Percentiles rank a stretch among this genome's conserved stretches.
Conservation (phyloP, 2,113 vertebrate species). For the Ceyx margarethae region DNA sequence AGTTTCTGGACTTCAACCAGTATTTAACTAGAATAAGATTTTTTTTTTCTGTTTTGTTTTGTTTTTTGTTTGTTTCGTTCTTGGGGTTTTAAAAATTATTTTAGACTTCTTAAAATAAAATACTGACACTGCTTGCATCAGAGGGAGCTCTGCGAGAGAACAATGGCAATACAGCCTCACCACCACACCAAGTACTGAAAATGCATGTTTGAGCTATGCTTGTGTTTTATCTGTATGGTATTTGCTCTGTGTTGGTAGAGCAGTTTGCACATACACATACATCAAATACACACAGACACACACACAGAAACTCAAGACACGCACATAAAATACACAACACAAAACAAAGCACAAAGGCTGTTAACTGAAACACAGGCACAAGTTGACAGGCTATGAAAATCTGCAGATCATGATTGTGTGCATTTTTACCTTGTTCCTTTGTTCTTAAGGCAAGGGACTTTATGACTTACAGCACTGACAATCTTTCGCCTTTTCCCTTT, state of each 20-base stretch:
- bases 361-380: constrained; percentile 25
- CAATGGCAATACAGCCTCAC: constrained; percentile 18
- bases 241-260: neutral
- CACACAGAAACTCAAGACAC: neutral
- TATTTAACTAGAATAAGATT: constrained; percentile 15
- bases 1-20: constrained; percentile 45
- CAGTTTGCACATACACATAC: neutral
- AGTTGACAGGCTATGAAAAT: constrained; percentile 52
- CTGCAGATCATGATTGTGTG: constrained; percentile 18
- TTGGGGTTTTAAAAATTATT: neutral
- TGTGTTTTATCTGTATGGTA: neutral
- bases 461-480: constrained; percentile 45
- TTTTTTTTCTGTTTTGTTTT: neutral
- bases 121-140: neutral
- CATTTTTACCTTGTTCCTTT: constrained; percentile 66
- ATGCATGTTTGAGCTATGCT: neutral
- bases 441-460: constrained; percentile 62
- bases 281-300: neutral
- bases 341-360: constrained; percentile 54
- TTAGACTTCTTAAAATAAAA: constrained; percentile 32
- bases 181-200: neutral
- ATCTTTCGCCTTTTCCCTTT: constrained; percentile 50
- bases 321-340: neutral
- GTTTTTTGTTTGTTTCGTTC: neutral
- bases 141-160: constrained; percentile 7